Base-by-base conservation (phyloP, 2,797 vertebrate genomes). In the Neomorphus geoffroyi region DNA sequence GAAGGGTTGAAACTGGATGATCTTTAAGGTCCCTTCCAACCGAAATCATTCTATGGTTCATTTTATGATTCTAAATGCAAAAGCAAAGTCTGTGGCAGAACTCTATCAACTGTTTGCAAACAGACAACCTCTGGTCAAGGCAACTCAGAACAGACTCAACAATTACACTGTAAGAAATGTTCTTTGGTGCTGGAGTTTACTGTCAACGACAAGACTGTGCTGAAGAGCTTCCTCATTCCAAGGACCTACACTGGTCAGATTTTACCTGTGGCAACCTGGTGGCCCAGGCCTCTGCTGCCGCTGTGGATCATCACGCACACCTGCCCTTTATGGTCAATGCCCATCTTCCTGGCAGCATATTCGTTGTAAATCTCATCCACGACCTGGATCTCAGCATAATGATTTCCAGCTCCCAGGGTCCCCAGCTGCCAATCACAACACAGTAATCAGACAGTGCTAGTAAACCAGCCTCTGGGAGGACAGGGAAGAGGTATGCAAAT, bases 261-360 rank as follows among this genome's bases (percentile, higher is more conserved):
- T 33, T 6, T 97, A 99, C 99, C 99, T 98, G 99, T 99, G 62
- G 99, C 99, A 43, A 99, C 99, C 94, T 99, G 99, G 94, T 99
- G 99, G 51, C 99, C 99, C 43, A 99, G 97, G 12, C 99, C 99
- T 93, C 99, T 97, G 98, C 99, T 99, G 93, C 99, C 99, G 28
- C 99, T 99, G 98, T 99, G 99, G 97, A 99, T 99, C 99, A 99
- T 99, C 95, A 99, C 99, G 54, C 99, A 99, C 96, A 99, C 98
- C 91, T 99, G 99, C 6, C 99, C 99, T 89, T 98, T 99, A 97
- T 99, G 99, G 97, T 99, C 99, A 11, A 99, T 99, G 95, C 99
- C 99, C 99, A 99, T 99, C 96, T 99, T 99, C 97, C 98, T 99
- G 51, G 99, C 99, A 5, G 99, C 99, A 1, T 99, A 99, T n/a